These are phyloP conservation scores for Tenthredo mesomela DNA, from an alignment of 2,888 invertebrate genomes.

Conservation along the genomic window DNA sequence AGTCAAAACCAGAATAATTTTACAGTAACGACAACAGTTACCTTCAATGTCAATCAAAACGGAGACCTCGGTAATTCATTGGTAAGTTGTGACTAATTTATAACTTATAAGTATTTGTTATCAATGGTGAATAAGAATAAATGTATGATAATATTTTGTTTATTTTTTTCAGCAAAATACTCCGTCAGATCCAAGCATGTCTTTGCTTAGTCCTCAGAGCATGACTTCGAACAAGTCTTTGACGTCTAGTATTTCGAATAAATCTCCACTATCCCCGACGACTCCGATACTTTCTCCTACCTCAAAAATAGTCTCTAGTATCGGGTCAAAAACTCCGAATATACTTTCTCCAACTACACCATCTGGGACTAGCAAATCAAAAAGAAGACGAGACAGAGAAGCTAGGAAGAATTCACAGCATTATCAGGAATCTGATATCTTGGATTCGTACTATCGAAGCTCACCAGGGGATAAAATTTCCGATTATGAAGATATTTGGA, in stretches of 20 bases:
- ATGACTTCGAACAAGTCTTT: constrained; percentile 72
- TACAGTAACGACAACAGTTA: constrained; percentile 92
- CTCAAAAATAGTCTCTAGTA: constrained; percentile 70
- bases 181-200: constrained; percentile 73
- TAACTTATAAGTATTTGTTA: not conserved
- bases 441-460: constrained; percentile 93
- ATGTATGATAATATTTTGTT: not conserved
- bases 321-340: constrained; percentile 67
- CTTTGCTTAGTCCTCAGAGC: constrained; percentile 73
- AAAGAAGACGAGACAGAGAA: constrained; percentile 75
- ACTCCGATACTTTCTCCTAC: constrained; percentile 70
- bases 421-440: constrained; percentile 88
- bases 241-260: constrained; percentile 70
- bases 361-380: constrained; percentile 73
- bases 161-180: constrained; percentile 68
- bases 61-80: constrained; percentile 62
- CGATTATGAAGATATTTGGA: constrained; percentile 97
- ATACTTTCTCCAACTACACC: constrained; percentile 74
- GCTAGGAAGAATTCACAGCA: constrained; percentile 78
- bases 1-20: constrained; percentile 83
- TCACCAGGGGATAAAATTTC: constrained; percentile 95
- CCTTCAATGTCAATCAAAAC: constrained; percentile 85
- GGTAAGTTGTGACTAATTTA: constrained; percentile 57
- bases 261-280: constrained; percentile 66
- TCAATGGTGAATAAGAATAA: not conserved